phyloP scores from a whole-genome alignment of 2,113 vertebrate genomes.

The Elanus axillaris region DNA sequence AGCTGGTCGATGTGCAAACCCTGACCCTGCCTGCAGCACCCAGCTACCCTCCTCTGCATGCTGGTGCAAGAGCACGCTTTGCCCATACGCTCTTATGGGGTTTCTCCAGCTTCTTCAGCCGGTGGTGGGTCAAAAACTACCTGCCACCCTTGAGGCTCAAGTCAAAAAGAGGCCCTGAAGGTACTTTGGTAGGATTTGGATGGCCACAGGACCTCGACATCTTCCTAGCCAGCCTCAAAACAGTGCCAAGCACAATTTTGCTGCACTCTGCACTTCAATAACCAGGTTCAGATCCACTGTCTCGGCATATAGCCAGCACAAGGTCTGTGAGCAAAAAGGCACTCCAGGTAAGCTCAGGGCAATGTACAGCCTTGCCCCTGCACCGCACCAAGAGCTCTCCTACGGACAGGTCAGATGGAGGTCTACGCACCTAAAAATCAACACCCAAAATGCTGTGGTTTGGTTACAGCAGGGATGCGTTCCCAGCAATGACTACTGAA shows the following conservation, averaged over 20 bases:
- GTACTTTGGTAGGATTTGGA: background rate
- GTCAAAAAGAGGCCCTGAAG: background rate
- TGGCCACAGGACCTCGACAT: background rate
- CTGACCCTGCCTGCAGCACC: background rate
- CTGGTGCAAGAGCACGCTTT: too few species aligned
- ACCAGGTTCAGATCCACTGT: background rate
- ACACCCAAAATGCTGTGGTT: rapidly evolving
- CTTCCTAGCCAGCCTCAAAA: background rate
- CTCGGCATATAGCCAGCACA: rapidly evolving
- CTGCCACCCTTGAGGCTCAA: background rate
- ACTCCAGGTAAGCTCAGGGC: background rate
- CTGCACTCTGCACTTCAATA: background rate
- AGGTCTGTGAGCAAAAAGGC: background rate
- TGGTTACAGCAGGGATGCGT: background rate
- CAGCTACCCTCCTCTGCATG: rapidly evolving
- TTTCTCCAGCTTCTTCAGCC: background rate
- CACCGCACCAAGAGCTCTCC: background rate
- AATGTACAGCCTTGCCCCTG: rapidly evolving
- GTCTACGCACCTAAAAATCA: background rate
- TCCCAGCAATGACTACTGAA: background rate
- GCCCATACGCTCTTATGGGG: rapidly evolving
- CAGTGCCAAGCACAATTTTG: rapidly evolving
- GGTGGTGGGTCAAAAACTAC: background rate
- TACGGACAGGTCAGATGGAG: background rate
- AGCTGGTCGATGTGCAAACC: background rate